Base-by-base conservation (phyloP, 2,797 vertebrate genomes). In the Pampus argenteus region DNA sequence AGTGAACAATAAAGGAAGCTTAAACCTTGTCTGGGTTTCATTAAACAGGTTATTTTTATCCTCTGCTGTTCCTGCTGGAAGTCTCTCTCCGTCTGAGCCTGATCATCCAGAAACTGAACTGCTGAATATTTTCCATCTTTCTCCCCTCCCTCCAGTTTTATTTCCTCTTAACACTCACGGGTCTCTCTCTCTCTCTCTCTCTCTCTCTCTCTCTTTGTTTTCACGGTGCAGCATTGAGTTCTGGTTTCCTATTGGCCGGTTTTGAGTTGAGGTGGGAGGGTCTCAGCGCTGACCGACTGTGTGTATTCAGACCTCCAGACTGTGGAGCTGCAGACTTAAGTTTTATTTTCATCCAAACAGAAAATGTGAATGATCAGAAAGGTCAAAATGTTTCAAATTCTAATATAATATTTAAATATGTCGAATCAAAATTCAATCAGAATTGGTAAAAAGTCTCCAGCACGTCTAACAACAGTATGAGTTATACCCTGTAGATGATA, bases 71-170 rank as follows among this genome's bases (percentile, higher is more conserved):
- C 57, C 50, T 80, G 69, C 66, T 81, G 76, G 71, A 84, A 71
- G 75, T 86, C 79, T 90, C 79, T 90, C 95, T 95, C 95, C 94
- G 93, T 94, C 92, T 95, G 94, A 91, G 92, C 96, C 96, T 93
- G 95, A 90, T 93, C 94, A 95, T 96, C 95, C 96, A 92, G 93
- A 93, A 92, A 92, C 56, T 74, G 72, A 72, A 71, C 78, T 50
- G 79, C 81, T 71, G 90, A 93, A 86, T 73, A 73, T 79, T 87
- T 92, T 90, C 88, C 89, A 86, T 89, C 73, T 84, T 61, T 70
- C 74, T 69, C 70, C 84, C 83, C 86, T 69, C 63, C 77, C 76
- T 69, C 60, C 51, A 25, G 14, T 52, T 76, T 82, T 52, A 54
- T 68, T 72, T 65, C 42, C 65, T 54, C 76, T 50, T 45, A 62